Evolutionary conservation across 2,797 vertebrate species (phyloP).

Genomic region (Garrulus glandarius): DNA sequence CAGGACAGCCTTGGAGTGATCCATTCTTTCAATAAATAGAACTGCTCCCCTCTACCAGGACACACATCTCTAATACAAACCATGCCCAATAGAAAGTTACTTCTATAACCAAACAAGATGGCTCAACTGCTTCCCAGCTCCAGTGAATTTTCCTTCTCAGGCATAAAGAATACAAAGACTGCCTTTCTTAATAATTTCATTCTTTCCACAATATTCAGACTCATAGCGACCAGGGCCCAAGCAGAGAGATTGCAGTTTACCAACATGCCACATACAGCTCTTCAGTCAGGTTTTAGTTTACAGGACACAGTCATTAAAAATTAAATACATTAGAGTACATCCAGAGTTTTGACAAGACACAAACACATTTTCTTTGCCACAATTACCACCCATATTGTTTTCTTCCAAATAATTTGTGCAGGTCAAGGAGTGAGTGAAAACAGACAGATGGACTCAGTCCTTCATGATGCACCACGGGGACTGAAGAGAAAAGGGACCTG

Average conservation of each 20-base stretch:
- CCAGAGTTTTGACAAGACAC: background rate
- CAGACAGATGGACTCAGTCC: background rate
- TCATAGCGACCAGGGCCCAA: background rate
- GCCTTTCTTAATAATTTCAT: background rate
- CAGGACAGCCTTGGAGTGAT: background rate
- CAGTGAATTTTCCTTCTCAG: background rate
- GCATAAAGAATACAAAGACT: background rate
- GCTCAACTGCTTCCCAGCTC: background rate
- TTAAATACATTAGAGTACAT: background rate
- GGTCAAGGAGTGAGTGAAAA: background rate
- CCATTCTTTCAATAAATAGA: background rate
- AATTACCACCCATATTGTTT: background rate
- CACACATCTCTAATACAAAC: background rate
- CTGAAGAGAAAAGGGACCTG: background rate
- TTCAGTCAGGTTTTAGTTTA: background rate
- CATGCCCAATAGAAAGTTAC: background rate
- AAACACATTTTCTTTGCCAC: background rate
- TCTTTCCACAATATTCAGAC: background rate
- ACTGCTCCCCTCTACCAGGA: background rate
- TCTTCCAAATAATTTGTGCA: background rate
- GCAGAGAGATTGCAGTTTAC: background rate
- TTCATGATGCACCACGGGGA: background rate
- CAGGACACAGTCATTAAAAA: background rate
- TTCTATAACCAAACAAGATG: background rate
- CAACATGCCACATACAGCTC: background rate